phyloP scores from a whole-genome alignment of 2,888 invertebrate genomes.

The Drosophila setosimentum region DNA sequence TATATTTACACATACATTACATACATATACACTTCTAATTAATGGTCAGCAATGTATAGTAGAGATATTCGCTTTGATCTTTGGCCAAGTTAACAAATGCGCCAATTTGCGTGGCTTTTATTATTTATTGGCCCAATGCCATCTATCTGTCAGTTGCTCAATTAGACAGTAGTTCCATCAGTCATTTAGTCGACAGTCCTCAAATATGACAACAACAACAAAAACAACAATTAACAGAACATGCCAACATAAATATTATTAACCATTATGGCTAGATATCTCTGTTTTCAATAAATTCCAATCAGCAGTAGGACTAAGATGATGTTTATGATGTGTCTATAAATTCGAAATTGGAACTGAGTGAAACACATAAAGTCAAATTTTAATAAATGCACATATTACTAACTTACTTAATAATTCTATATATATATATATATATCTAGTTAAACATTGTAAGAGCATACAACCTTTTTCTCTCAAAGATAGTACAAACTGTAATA shows the following conservation, averaged over 20 bases:
- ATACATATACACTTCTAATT: not conserved
- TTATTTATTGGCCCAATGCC: conserved; percentile 49
- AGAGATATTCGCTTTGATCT: conserved; percentile 43
- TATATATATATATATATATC: not conserved
- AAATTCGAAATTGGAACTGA: not conserved
- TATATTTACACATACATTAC: not conserved
- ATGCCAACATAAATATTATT: conserved; percentile 15
- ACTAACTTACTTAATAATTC: not conserved
- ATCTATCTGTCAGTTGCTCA: conserved; percentile 17
- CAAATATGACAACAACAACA: conserved; percentile 12
- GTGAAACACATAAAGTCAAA: not conserved
- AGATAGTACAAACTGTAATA: not conserved
- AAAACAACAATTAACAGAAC: conserved; percentile 13
- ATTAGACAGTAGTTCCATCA: conserved; percentile 30
- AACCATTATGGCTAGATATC: not conserved
- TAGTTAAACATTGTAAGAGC: not conserved
- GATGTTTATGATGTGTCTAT: not conserved
- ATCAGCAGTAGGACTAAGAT: not conserved
- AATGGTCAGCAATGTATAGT: conserved; percentile 24
- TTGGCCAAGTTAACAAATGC: conserved; percentile 53
- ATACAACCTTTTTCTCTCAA: not conserved
- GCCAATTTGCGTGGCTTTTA: conserved; percentile 43
- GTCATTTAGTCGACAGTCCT: conserved; percentile 13
- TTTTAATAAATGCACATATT: not conserved
- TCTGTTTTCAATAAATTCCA: not conserved